Conservation (phyloP, 2,113 vertebrate species). For the Arizona elegans region DNA sequence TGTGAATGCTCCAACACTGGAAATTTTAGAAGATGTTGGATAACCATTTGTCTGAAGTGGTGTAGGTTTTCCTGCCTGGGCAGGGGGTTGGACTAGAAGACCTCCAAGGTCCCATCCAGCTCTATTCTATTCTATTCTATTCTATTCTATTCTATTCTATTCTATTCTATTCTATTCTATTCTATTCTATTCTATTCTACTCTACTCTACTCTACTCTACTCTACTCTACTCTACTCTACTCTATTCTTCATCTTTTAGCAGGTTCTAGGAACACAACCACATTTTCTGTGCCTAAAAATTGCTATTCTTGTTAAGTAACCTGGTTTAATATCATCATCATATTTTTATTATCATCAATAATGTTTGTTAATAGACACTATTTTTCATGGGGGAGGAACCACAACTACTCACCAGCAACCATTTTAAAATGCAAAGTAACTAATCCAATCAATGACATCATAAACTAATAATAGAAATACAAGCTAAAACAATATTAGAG, state of each 20-base stretch:
- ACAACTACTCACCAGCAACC: neutral
- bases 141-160: no score
- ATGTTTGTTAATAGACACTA: neutral
- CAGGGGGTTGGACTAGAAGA: no score
- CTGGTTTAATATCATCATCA: neutral
- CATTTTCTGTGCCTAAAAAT: neutral
- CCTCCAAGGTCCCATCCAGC: no score
- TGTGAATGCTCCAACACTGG: no score
- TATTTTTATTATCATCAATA: neutral
- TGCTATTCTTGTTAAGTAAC: neutral
- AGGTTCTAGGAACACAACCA: neutral
- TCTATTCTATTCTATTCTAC: no score
- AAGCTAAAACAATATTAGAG: neutral
- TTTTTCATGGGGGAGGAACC: neutral
- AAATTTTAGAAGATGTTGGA: no score
- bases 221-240: no score
- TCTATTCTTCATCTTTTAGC: neutral
- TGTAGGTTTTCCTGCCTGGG: no score
- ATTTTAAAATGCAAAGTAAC: neutral
- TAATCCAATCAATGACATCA: neutral
- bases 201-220: rapidly evolving
- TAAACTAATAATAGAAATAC: neutral
- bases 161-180: no score
- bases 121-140: no score
- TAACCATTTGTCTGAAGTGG: no score